Base-by-base conservation (phyloP, 37 sponge, comb jelly and placozoan genomes). In the Cladorhizidae sp. region DNA sequence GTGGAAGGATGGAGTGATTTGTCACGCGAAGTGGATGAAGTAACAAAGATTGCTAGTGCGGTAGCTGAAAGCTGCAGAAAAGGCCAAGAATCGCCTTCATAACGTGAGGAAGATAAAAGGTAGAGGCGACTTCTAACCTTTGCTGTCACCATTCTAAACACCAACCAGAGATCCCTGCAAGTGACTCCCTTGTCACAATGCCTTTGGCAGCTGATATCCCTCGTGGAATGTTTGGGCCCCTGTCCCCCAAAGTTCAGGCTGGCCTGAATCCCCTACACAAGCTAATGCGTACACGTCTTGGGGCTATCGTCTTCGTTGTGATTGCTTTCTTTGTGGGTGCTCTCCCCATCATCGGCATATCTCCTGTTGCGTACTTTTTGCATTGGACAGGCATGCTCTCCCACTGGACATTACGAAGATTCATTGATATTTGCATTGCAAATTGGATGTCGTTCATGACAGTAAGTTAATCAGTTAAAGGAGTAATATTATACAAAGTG, bases 211-310 rank as follows among this genome's bases (percentile, higher is more conserved):
- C 32, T 2, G 35, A 65, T 33, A 28, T 65, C 67, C 2, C 67
- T 32, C 35, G 9, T 32, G 67, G 67, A 65, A 65, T 31, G 35
- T 14, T 65, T 32, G 17, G 31, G 17, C 67, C 67, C 12, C 67
- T 65, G 33, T 36, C 67, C 18, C 36, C 67, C 35, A 28, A 33
- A 28, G 33, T 65, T 18, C 32, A 23, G 55, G 54, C 67, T 32
- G 7, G 33, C 36, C 67, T 76, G 41, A 76, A 57, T 42, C 75
- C 45, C 14, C 37, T 80, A 39, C 87, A 86, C 6, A 54, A 59
- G 41, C 40, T 51, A 22, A 65, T 74, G 57, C 54, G 87, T 0
- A 35, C 64, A 17, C 17, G 26, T 3, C 20, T 73, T 8, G 80
- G 73, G n/a, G 41, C 35, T 0, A 21, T 86, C 39, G 0, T 73